Conservation (phyloP, 2,797 vertebrate genomes). For the Peromyscus melanophrys region DNA sequence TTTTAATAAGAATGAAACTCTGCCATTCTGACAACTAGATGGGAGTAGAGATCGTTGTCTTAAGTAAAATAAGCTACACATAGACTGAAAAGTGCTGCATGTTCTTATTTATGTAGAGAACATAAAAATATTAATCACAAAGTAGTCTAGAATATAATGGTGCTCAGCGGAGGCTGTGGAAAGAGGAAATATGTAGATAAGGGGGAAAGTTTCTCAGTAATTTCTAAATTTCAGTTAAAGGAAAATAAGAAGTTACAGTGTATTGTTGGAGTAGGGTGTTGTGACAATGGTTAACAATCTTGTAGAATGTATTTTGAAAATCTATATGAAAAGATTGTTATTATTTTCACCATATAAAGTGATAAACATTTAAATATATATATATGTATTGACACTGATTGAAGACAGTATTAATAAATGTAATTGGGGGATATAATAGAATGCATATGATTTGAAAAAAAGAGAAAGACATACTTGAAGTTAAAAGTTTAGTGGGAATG, state of each 20-base stretch:
- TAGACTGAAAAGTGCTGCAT: neutral
- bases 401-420: neutral
- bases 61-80: neutral
- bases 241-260: neutral
- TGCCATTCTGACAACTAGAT: neutral
- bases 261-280: neutral
- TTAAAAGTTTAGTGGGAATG: neutral
- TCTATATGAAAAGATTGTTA: neutral
- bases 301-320: neutral
- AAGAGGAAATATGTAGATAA: neutral
- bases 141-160: neutral
- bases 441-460: neutral
- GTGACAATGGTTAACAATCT: neutral
- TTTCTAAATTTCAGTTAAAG: neutral
- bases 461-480: neutral
- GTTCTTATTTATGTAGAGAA: neutral
- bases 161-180: too few species aligned
- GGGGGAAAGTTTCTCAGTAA: too few species aligned
- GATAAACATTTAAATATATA: neutral
- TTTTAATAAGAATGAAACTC: neutral
- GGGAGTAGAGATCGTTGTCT: neutral
- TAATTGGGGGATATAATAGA: neutral
- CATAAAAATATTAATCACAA: neutral
- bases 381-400: neutral
- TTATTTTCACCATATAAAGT: neutral